Conservation (phyloP, 1,140 invertebrate genomes). For the Monochamus saltuarius region DNA sequence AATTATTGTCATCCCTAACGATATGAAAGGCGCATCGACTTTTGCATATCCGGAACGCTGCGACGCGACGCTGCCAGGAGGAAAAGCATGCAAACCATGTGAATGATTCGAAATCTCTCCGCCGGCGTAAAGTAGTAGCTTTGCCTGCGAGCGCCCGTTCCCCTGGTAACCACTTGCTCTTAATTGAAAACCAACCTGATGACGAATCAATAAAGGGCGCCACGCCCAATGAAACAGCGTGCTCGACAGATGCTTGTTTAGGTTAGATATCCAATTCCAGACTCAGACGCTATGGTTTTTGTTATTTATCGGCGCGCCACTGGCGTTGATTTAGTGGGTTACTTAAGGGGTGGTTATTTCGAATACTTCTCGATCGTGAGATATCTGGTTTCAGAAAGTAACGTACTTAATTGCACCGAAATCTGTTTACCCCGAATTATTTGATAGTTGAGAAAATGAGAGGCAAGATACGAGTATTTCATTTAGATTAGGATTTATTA, state of each 20-base stretch:
- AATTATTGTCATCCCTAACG: too few relatives aligned
- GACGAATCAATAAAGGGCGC: slow-evolving; percentile 53
- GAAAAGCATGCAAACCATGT: slow-evolving; percentile 41
- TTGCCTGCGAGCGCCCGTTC: slow-evolving; percentile 34
- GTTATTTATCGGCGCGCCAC: slow-evolving; percentile 15
- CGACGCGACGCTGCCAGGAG: slow-evolving; percentile 18
- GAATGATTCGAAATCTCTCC: slow-evolving; percentile 29
- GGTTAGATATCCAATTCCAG: slow-evolving; percentile 7
- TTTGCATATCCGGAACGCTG: background rate
- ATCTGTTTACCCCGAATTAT: too few relatives aligned
- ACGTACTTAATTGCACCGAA: too few relatives aligned
- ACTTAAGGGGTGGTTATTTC: background rate
- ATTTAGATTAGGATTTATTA: too few relatives aligned
- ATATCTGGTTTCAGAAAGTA: too few relatives aligned
- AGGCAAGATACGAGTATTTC: too few relatives aligned
- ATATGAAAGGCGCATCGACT: too few relatives aligned
- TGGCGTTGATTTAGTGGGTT: slow-evolving; percentile 11
- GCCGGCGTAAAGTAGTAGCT: slow-evolving; percentile 9
- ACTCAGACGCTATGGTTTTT: background rate
- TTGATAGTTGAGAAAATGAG: too few relatives aligned
- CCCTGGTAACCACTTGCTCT: slow-evolving; percentile 53
- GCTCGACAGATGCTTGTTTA: slow-evolving; percentile 22
- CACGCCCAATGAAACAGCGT: slow-evolving; percentile 34
- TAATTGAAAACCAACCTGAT: slow-evolving; percentile 55
- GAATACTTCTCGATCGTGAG: too few relatives aligned